A percentile compares a stretch with the other conserved stretches of the same genome.
Evolutionary conservation across 1,140 invertebrate genomes (phyloP).

Genomic region (Acromyrmex heyeri): DNA sequence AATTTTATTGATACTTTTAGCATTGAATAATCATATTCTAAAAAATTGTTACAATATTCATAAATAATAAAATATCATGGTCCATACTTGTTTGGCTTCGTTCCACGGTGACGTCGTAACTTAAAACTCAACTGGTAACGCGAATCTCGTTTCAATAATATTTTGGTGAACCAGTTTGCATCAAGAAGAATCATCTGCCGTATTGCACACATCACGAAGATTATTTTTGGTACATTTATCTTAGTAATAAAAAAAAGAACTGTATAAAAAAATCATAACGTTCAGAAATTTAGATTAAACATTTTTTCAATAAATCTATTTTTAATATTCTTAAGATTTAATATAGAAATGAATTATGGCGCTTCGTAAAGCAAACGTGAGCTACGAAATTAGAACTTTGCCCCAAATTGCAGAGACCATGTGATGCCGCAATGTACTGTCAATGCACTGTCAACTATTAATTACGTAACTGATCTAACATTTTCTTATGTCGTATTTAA

Average conservation of each 20-base stretch:
- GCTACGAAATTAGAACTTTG: slow-evolving; percentile 82
- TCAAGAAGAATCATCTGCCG: slow-evolving; percentile 16
- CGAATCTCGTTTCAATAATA: slow-evolving; percentile 43
- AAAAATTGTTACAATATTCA: background rate
- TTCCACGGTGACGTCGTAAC: slow-evolving; percentile 49
- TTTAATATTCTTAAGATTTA: slow-evolving; percentile 28
- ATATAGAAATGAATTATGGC: slow-evolving; percentile 44
- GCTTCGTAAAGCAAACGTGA: slow-evolving; percentile 37
- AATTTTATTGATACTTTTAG: background rate
- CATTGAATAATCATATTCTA: background rate
- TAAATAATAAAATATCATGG: background rate
- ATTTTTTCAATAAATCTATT: background rate
- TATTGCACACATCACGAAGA: slow-evolving; percentile 28
- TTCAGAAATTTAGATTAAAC: background rate
- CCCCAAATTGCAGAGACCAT: slow-evolving; percentile 73
- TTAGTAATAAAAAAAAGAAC: background rate
- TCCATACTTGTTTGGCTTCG: slow-evolving; percentile 46
- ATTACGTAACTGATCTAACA: slow-evolving; percentile 74
- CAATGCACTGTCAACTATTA: slow-evolving; percentile 69
- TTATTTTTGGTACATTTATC: slow-evolving; percentile 24
- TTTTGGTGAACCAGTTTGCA: slow-evolving; percentile 22
- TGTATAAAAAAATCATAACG: background rate
- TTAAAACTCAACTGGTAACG: slow-evolving; percentile 52
- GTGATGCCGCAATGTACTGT: slow-evolving; percentile 56
- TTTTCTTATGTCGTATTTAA: slow-evolving; percentile 30